These are phyloP conservation scores for Reinhardtius hippoglossoides DNA, from an alignment of 2,113 vertebrate species.

Conservation along the genomic window DNA sequence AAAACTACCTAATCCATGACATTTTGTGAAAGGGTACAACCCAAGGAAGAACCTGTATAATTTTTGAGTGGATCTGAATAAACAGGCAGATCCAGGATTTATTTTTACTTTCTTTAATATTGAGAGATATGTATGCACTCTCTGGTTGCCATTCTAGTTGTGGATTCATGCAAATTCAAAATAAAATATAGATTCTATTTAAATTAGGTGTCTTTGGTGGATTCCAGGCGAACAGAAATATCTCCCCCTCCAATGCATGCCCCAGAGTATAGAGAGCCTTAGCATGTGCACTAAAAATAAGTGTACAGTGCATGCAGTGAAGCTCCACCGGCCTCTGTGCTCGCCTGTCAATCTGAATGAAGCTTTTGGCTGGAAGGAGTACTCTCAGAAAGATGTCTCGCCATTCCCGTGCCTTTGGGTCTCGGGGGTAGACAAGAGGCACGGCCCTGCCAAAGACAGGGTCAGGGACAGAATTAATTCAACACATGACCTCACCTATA, in stretches of 20 bases:
- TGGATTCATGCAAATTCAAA: constrained; percentile 9
- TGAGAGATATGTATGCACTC: background rate
- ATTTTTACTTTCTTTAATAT: too few relatives aligned
- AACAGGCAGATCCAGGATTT: background rate
- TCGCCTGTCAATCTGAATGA: constrained; percentile 60
- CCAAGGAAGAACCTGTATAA: too few relatives aligned
- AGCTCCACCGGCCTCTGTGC: constrained; percentile 28
- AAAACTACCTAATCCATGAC: too few relatives aligned
- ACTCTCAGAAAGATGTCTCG: constrained; percentile 53
- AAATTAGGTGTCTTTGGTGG: background rate
- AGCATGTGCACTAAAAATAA: constrained; percentile 43
- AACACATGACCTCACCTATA: constrained; percentile 74
- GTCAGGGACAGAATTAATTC: constrained; percentile 80
- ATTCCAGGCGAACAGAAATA: constrained; percentile 18
- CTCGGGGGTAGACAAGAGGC: constrained; percentile 35
- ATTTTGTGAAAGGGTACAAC: background rate
- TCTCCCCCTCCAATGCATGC: constrained; percentile 14
- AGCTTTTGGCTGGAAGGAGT: constrained; percentile 44
- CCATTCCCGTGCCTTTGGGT: constrained; percentile 39
- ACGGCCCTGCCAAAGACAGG: constrained; percentile 47
- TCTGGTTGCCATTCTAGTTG: background rate
- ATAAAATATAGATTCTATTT: constrained; percentile 32
- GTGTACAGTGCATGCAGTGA: constrained; percentile 1
- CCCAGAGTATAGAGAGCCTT: constrained; percentile 14
- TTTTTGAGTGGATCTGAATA: background rate